Evolutionary conservation across 2,113 vertebrate genomes (phyloP).

Genomic region (Gadus macrocephalus): DNA sequence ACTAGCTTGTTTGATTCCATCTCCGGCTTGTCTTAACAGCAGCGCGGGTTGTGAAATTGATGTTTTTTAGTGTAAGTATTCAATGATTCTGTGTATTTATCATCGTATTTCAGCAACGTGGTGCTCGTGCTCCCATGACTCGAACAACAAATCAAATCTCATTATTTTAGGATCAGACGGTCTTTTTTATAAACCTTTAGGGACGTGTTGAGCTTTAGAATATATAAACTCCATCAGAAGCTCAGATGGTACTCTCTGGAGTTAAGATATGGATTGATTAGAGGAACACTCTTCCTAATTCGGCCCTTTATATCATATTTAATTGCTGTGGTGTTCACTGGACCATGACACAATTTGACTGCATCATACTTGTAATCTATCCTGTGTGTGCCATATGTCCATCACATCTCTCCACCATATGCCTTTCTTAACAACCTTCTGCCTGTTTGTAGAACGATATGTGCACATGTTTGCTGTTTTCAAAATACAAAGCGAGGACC

Average conservation of each 20-base stretch:
- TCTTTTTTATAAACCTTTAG: no score
- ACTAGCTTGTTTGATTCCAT: not conserved
- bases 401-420: constrained; percentile 70
- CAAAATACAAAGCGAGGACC: constrained; percentile 56
- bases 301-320: constrained; percentile 62
- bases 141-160: no score
- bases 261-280: no score
- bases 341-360: constrained; percentile 54
- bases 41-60: constrained; percentile 3
- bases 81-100: no score
- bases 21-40: not conserved
- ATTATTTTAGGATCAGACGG: no score
- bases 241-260: no score
- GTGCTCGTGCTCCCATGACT: no score
- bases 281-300: constrained; percentile 28
- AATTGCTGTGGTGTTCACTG: constrained; percentile 61
- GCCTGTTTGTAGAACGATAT: constrained; percentile 51
- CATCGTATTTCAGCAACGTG: no score
- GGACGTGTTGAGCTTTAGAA: no score
- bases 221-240: no score
- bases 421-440: constrained; percentile 66
- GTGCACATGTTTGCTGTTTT: constrained; percentile 48
- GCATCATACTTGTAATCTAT: constrained; percentile 53
- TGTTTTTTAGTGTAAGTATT: no score
- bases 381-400: constrained; percentile 58